phyloP scores from a whole-genome alignment of 2,797 vertebrate species.

The Spondyliosoma cantharus region DNA sequence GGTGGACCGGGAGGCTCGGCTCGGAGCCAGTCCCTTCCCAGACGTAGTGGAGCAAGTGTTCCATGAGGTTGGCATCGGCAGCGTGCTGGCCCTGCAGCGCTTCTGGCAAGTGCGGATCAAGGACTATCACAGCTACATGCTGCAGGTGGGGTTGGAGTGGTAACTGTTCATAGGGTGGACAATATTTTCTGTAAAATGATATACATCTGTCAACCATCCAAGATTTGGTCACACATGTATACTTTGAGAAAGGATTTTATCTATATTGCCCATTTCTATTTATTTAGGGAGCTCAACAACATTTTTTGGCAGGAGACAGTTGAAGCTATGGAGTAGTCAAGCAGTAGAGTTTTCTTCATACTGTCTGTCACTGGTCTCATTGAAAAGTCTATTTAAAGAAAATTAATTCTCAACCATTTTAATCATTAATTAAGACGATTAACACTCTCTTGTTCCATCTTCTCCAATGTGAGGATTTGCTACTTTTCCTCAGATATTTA shows the following conservation, averaged over 20 bases:
- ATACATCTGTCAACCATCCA: not conserved
- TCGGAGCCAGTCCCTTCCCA: slow-evolving; percentile 93
- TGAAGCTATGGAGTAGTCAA: not conserved
- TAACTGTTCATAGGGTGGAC: not conserved
- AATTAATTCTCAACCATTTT: not conserved
- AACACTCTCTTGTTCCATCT: too few species aligned
- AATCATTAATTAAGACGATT: not conserved
- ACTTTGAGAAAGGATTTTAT: too few species aligned
- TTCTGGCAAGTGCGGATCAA: slow-evolving; percentile 99
- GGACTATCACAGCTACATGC: slow-evolving; percentile 98
- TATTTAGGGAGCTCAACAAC: too few species aligned
- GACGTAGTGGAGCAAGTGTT: slow-evolving; percentile 98
- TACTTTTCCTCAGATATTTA: not conserved
- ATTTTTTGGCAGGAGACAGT: not conserved
- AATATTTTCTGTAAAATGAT: not conserved
- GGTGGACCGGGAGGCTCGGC: slow-evolving; percentile 92
- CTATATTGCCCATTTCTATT: too few species aligned
- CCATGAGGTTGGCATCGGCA: slow-evolving; percentile 96
- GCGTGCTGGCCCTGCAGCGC: slow-evolving; percentile 93
- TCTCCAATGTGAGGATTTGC: not conserved
- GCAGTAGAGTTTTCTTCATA: not conserved
- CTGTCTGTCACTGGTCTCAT: too few species aligned
- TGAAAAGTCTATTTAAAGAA: not conserved
- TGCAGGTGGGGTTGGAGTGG: slow-evolving; percentile 87
- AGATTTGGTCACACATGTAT: not conserved